A percentile compares a stretch with the other conserved stretches of the same genome.
Evolutionary conservation across 2,797 vertebrate species (phyloP).

Genomic region (Macrochelys suwanniensis): DNA sequence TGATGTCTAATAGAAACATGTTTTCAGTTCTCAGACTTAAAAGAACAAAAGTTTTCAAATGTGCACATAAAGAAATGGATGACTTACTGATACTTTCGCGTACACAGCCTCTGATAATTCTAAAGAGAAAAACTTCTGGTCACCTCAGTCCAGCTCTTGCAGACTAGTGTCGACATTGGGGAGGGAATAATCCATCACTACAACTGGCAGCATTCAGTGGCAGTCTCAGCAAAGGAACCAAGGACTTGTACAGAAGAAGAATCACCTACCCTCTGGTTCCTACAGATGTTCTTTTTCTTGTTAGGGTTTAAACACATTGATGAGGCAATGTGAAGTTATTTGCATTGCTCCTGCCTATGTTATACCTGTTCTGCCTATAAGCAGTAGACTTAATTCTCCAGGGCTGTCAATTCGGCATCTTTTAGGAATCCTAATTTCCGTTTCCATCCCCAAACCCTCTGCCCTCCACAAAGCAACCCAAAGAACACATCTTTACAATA

Average conservation of each 20-base stretch:
- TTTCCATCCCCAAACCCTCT: neutral
- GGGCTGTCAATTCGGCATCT: neutral
- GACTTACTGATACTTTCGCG: neutral
- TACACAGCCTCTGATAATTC: neutral
- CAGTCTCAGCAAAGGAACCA: neutral
- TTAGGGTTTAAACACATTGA: neutral
- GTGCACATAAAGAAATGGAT: neutral
- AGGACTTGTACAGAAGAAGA: neutral
- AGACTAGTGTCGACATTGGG: neutral
- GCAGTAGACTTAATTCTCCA: neutral
- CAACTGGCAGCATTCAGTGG: neutral
- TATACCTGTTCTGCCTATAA: neutral
- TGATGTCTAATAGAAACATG: neutral
- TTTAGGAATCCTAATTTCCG: neutral
- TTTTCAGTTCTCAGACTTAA: neutral
- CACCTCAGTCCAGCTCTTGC: neutral
- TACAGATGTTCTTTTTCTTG: neutral
- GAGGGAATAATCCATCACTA: neutral
- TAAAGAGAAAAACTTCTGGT: neutral
- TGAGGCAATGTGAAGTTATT: neutral
- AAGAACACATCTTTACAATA: neutral
- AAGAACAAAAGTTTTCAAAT: neutral
- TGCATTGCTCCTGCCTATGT: neutral
- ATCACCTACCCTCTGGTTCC: neutral
- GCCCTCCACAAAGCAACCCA: neutral